Evolutionary conservation across 2,888 invertebrate genomes (phyloP).

Genomic region (Cerastoderma edule): DNA sequence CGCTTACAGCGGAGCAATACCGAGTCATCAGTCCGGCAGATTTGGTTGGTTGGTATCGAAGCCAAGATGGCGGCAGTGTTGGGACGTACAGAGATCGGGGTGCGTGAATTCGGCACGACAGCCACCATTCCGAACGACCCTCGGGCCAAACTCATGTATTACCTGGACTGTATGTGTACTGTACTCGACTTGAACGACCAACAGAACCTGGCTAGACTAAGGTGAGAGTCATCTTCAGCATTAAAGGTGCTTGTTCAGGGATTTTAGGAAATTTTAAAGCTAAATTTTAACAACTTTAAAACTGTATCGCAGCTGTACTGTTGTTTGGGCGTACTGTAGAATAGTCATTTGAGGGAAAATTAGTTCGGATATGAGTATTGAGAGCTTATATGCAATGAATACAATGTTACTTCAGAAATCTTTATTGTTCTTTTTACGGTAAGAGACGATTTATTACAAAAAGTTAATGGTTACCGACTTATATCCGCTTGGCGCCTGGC

Average conservation of each 20-base stretch:
- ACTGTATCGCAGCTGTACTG: too few species aligned
- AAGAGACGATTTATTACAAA: too few species aligned
- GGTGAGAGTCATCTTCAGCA: conserved; percentile 16
- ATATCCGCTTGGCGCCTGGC: too few species aligned
- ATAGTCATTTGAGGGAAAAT: background rate
- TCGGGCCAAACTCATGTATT: conserved; percentile 54
- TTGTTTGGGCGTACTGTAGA: background rate
- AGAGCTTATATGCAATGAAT: too few species aligned
- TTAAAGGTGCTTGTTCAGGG: too few species aligned
- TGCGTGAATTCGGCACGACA: conserved; percentile 33
- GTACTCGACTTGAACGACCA: conserved; percentile 47
- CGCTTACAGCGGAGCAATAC: too few species aligned
- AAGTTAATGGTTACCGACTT: too few species aligned
- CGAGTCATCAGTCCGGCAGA: too few species aligned
- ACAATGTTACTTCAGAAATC: too few species aligned
- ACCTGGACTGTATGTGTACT: conserved; percentile 54
- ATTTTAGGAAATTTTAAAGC: too few species aligned
- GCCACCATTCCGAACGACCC: conserved; percentile 46
- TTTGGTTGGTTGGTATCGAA: too few species aligned
- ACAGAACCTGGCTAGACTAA: conserved; percentile 31
- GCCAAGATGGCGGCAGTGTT: conserved; percentile 42
- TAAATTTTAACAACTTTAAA: background rate
- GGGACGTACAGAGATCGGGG: conserved; percentile 44
- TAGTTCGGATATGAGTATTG: background rate
- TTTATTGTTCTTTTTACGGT: too few species aligned